phyloP scores from a whole-genome alignment of 2,797 vertebrate genomes.

The Dallia pectoralis region DNA sequence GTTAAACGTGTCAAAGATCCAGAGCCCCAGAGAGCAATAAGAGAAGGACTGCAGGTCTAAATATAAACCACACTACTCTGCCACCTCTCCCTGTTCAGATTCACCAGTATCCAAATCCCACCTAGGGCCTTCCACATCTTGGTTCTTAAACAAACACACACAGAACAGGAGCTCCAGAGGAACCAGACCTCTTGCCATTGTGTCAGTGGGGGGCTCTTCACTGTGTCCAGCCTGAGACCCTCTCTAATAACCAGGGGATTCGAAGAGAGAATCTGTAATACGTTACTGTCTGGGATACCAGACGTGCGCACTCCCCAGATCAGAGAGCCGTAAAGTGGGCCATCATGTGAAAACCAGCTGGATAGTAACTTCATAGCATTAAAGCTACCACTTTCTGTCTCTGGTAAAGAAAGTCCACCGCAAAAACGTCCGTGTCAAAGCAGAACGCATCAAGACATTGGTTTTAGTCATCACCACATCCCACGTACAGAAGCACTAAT shows the following conservation, averaged over 20 bases:
- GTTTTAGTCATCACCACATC: slow-evolving; percentile 9
- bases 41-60: slow-evolving; percentile 57
- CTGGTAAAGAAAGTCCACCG: background rate
- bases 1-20: slow-evolving; percentile 50
- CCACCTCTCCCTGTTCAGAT: slow-evolving; percentile 31
- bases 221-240: slow-evolving; percentile 44
- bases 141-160: slow-evolving; percentile 75
- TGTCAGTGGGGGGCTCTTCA: slow-evolving; percentile 43
- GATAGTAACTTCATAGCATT: slow-evolving; percentile 6
- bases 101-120: slow-evolving; percentile 51
- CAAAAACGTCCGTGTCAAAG: background rate
- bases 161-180: slow-evolving; percentile 64
- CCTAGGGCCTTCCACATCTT: slow-evolving; percentile 55
- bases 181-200: slow-evolving; percentile 65
- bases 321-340: slow-evolving; percentile 16
- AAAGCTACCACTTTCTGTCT: background rate
- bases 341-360: slow-evolving; percentile 28
- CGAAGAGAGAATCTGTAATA: slow-evolving; percentile 40
- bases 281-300: slow-evolving; percentile 18
- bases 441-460: background rate
- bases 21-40: slow-evolving; percentile 55
- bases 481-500: slow-evolving; percentile 17
- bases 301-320: slow-evolving; percentile 30
- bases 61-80: slow-evolving; percentile 45
- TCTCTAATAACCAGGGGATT: slow-evolving; percentile 53